These are phyloP conservation scores for Xanthia icteritia DNA, from an alignment of 2,888 invertebrate species.

Conservation along the genomic window DNA sequence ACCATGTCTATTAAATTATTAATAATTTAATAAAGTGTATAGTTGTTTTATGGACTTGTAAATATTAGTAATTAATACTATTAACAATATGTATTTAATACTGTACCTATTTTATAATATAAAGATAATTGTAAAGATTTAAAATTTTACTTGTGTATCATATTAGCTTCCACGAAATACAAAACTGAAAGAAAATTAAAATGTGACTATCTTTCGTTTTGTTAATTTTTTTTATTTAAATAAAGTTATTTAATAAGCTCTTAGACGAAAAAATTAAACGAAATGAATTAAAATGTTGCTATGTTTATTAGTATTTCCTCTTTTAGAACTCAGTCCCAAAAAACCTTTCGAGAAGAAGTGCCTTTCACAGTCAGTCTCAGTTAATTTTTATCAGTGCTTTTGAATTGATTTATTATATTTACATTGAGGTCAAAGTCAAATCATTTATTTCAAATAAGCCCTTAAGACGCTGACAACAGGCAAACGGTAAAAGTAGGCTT, in stretches of 20 bases:
- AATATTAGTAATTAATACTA: conserved; percentile 85
- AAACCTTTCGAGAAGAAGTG: too few species aligned
- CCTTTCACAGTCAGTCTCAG: too few species aligned
- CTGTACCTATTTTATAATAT: conserved; percentile 88
- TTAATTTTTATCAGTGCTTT: too few species aligned
- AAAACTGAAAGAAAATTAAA: conserved; percentile 78
- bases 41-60: conserved; percentile 86
- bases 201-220: conserved; percentile 74
- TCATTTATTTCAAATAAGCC: too few species aligned
- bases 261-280: conserved; percentile 73
- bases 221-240: conserved; percentile 70
- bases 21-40: conserved; percentile 86
- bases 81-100: conserved; percentile 88
- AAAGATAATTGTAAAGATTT: conserved; percentile 85
- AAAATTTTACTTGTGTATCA: conserved; percentile 85
- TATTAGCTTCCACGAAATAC: conserved; percentile 86
- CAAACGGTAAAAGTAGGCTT: too few species aligned
- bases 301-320: conserved; percentile 51
- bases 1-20: conserved; percentile 88
- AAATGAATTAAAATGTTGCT: conserved; percentile 61
- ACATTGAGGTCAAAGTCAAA: too few species aligned
- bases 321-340: neutral
- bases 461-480: too few species aligned
- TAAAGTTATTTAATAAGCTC: conserved; percentile 67
- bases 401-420: too few species aligned